Percentiles rank a stretch among this genome's conserved stretches.
phyloP scores from a whole-genome alignment of 2,113 vertebrate genomes.

The Takifugu bimaculatus region DNA sequence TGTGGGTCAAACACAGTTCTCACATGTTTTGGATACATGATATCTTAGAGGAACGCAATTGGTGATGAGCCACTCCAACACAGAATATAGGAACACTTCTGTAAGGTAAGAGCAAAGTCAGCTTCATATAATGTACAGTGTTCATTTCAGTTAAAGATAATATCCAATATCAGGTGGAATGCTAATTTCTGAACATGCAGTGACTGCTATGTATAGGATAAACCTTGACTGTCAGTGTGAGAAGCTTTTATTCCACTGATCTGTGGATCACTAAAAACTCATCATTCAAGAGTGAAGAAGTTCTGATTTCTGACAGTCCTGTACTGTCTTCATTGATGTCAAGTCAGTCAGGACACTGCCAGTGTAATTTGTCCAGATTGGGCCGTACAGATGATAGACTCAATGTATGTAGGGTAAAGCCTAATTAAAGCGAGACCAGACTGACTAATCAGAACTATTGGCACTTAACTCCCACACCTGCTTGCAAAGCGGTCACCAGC shows the following conservation, averaged over 20 bases:
- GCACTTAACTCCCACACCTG: slow-evolving; percentile 55
- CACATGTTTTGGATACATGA: slow-evolving; percentile 36
- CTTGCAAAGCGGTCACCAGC: slow-evolving; percentile 51
- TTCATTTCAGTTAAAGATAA: neutral
- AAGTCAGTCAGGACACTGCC: neutral
- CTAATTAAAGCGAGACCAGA: slow-evolving; percentile 62
- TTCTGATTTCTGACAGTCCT: neutral
- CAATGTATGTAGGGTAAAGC: slow-evolving; percentile 60
- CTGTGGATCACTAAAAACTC: neutral
- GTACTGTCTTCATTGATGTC: neutral
- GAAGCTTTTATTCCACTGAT: neutral
- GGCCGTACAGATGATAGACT: slow-evolving; percentile 36
- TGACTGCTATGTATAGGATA: neutral
- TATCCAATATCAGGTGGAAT: neutral
- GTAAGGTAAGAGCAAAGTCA: slow-evolving; percentile 46
- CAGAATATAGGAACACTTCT: slow-evolving; percentile 33
- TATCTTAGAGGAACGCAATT: neutral
- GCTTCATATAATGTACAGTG: neutral
- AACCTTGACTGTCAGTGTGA: neutral
- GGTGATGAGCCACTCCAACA: slow-evolving; percentile 54
- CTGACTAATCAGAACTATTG: slow-evolving; percentile 59
- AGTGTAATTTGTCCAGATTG: slow-evolving; percentile 9
- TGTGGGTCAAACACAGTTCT: slow-evolving; percentile 58
- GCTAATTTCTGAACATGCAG: neutral
- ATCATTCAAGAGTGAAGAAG: neutral